Evolutionary conservation across 2,113 vertebrate genomes (phyloP).

Genomic region (Ahaetulla prasina): DNA sequence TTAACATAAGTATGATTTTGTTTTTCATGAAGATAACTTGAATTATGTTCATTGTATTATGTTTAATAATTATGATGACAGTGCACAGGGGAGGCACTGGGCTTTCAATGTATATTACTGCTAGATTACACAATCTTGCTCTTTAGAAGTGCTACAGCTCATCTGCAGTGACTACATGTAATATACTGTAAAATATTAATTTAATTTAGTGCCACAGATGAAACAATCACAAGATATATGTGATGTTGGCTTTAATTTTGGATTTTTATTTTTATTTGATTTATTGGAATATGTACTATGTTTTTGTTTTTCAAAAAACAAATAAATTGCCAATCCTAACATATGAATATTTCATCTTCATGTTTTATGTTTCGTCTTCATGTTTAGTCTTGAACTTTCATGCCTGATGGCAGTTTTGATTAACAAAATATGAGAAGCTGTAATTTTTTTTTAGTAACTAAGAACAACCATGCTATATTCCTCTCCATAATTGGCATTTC

Average conservation of each 20-base stretch:
- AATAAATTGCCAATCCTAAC: neutral
- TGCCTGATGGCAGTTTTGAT: neutral
- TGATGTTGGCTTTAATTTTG: neutral
- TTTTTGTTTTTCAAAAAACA: neutral
- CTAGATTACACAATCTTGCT: conserved; percentile 10
- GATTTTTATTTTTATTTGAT: neutral
- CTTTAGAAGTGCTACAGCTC: conserved; percentile 47
- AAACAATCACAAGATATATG: conserved; percentile 41
- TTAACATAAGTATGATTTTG: conserved; percentile 45
- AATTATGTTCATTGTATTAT: conserved; percentile 46
- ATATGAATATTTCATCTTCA: neutral
- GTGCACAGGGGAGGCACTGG: neutral
- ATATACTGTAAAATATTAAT: conserved; percentile 56
- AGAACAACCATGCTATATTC: neutral
- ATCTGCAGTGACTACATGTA: conserved; percentile 38
- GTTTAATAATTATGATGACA: conserved; percentile 29
- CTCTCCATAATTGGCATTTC: neutral
- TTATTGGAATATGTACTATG: neutral
- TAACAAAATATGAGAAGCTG: neutral
- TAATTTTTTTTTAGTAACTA: neutral
- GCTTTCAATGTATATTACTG: neutral
- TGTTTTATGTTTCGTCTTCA: neutral
- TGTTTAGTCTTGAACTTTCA: neutral
- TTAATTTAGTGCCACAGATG: conserved; percentile 72
- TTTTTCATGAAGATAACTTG: conserved; percentile 35